phyloP scores from a whole-genome alignment of 1,140 invertebrate genomes.

The Saxidomus purpurata region DNA sequence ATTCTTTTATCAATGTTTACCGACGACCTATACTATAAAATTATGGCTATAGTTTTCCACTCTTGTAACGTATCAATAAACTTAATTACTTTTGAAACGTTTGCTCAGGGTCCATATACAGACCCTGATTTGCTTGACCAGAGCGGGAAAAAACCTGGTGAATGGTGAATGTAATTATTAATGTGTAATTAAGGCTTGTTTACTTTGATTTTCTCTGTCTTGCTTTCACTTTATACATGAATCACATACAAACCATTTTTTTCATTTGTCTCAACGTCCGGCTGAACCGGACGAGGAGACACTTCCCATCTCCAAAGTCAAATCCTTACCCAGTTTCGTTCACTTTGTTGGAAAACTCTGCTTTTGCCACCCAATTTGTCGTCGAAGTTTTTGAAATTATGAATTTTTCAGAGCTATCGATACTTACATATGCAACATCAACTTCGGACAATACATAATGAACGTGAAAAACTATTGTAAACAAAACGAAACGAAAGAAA shows the following conservation, averaged over 20 bases:
- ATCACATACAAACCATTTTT: too few species aligned
- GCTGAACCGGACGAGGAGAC: too few species aligned
- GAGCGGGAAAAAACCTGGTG: not conserved
- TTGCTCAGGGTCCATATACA: not conserved
- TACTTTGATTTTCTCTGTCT: too few species aligned
- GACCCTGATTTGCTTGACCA: not conserved
- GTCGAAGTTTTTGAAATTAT: not conserved
- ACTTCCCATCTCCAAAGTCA: too few species aligned
- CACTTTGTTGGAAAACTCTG: slow-evolving; percentile 66
- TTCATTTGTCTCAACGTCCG: too few species aligned
- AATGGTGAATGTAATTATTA: not conserved
- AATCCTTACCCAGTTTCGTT: slow-evolving; percentile 70
- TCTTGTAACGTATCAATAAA: too few species aligned
- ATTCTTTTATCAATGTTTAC: too few species aligned
- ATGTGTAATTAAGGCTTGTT: too few species aligned
- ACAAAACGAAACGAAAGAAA: not conserved
- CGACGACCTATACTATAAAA: not conserved
- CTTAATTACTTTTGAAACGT: too few species aligned
- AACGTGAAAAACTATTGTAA: not conserved
- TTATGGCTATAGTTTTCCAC: not conserved
- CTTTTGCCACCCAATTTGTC: slow-evolving; percentile 51
- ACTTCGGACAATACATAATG: not conserved
- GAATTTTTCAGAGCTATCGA: slow-evolving; percentile 6
- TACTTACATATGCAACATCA: not conserved
- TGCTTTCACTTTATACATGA: too few species aligned